phyloP scores from a whole-genome alignment of 2,888 invertebrate species.

The Elmis aenea region DNA sequence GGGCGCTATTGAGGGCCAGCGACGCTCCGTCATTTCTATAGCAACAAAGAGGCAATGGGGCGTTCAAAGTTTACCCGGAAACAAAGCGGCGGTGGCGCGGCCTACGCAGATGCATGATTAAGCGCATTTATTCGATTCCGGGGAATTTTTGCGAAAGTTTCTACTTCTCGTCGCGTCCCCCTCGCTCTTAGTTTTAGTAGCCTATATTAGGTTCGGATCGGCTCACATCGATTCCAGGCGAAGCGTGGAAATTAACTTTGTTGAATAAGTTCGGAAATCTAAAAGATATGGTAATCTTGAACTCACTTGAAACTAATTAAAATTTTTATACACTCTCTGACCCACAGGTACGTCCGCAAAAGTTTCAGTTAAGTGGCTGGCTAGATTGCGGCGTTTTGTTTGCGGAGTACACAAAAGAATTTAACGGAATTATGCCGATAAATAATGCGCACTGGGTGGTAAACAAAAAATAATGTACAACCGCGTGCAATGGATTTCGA shows the following conservation, averaged over 20 bases:
- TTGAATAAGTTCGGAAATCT: neutral
- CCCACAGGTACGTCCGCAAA: no score
- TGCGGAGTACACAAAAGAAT: no score
- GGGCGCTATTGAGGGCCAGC: constrained; percentile 17
- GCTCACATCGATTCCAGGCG: constrained; percentile 12
- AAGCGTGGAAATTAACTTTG: constrained; percentile 5
- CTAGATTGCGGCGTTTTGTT: no score
- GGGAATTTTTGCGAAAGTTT: constrained; percentile 29
- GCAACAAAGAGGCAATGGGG: constrained; percentile 32
- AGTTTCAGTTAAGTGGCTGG: no score
- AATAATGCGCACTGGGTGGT: no score
- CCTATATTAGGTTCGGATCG: constrained; percentile 19
- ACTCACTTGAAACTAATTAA: no score
- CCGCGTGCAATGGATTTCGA: no score
- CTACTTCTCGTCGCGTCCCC: constrained; percentile 12
- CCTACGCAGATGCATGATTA: constrained; percentile 34
- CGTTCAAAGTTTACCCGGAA: constrained; percentile 33
- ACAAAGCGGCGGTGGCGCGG: constrained; percentile 31
- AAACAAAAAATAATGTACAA: no score
- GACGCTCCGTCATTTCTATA: constrained; percentile 22
- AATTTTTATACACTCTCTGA: no score
- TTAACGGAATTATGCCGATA: no score
- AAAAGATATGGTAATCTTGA: no score
- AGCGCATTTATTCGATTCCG: constrained; percentile 35
- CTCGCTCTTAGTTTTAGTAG: constrained; percentile 8